A percentile compares a stretch with the other conserved stretches of the same genome.
phyloP scores from a whole-genome alignment of 2,797 vertebrate genomes.

The Novumbra hubbsi region DNA sequence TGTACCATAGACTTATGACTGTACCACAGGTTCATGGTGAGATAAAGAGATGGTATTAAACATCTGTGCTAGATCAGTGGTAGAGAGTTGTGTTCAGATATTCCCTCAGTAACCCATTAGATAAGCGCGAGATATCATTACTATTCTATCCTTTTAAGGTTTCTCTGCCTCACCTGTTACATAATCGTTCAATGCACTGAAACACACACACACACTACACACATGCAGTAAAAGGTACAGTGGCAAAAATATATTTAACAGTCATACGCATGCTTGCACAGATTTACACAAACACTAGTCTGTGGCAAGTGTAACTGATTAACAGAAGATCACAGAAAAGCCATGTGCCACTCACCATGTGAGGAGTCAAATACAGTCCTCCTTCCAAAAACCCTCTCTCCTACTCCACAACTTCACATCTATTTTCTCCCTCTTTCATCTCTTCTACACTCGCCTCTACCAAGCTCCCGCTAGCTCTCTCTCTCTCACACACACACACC shows the following conservation, averaged over 20 bases:
- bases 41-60: not conserved
- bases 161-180: conserved; percentile 42
- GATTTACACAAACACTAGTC: not conserved
- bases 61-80: not conserved
- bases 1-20: not conserved
- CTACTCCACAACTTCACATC: conserved; percentile 45
- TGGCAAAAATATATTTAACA: conserved; percentile 15
- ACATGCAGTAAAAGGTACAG: not conserved
- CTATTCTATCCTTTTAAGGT: conserved; percentile 36
- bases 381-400: conserved; percentile 42
- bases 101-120: not conserved
- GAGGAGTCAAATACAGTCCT: conserved; percentile 42
- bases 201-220: conserved; percentile 4
- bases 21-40: not conserved
- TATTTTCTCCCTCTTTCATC: conserved; percentile 38
- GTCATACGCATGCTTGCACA: not conserved
- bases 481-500: conserved; percentile 14
- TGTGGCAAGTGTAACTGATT: not conserved
- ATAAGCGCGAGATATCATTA: conserved; percentile 43
- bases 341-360: conserved; percentile 65
- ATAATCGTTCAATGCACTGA: conserved; percentile 51
- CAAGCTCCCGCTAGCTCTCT: not conserved
- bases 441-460: conserved; percentile 30
- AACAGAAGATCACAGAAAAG: conserved; percentile 13
- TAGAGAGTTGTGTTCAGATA: not conserved